Evolutionary conservation across 2,113 vertebrate genomes (phyloP).

Genomic region (Cyrtonyx montezumae): DNA sequence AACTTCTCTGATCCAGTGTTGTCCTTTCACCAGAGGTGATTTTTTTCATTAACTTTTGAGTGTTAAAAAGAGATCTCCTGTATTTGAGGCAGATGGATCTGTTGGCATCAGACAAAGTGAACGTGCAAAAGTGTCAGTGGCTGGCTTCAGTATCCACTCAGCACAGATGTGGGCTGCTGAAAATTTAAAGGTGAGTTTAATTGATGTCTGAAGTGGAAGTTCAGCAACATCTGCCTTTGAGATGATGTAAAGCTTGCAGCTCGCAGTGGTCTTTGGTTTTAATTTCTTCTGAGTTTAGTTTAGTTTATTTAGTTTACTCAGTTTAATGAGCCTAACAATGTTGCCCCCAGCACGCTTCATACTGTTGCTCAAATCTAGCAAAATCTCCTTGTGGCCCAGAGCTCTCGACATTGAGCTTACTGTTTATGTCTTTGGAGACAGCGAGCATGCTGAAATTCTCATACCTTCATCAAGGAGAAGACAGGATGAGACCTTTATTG

Average conservation of each 20-base stretch:
- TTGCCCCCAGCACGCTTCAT: neutral
- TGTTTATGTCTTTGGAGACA: neutral
- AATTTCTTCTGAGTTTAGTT: neutral
- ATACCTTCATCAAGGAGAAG: neutral
- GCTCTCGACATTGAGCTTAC: neutral
- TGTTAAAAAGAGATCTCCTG: constrained; percentile 38
- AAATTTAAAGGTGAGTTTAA: constrained; percentile 16
- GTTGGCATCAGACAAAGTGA: constrained; percentile 43
- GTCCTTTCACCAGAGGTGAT: constrained; percentile 49
- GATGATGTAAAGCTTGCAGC: neutral
- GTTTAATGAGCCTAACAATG: neutral
- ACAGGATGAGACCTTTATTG: neutral
- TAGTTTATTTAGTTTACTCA: neutral
- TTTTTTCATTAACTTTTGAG: constrained; percentile 60
- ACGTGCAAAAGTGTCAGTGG: neutral
- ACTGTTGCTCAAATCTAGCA: neutral
- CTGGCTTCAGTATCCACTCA: neutral
- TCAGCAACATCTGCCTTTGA: neutral
- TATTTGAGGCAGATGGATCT: constrained; percentile 54
- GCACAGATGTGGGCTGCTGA: neutral
- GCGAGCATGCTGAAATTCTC: neutral
- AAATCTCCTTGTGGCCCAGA: neutral
- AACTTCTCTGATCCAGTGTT: constrained; percentile 49
- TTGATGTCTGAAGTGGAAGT: neutral
- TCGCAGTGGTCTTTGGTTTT: neutral